A percentile compares a stretch with the other conserved stretches of the same genome.
These are phyloP conservation scores for Pristionchus maxplancki DNA, from an alignment of 2,888 invertebrate genomes.

Conservation along the genomic window DNA sequence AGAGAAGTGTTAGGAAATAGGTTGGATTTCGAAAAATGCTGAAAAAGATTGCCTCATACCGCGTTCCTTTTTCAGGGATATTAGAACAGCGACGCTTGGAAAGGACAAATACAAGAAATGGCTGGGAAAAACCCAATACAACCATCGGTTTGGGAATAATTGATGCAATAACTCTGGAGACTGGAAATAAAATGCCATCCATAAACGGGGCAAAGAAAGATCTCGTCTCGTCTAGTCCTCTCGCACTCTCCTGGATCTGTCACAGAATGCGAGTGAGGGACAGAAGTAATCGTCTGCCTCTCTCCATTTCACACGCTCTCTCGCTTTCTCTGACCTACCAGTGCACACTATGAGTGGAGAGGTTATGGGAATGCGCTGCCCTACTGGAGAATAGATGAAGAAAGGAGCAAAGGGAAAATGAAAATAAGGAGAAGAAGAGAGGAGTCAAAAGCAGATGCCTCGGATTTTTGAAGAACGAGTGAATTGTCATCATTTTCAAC, in stretches of 20 bases:
- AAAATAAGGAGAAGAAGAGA: not conserved
- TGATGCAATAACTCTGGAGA: no score
- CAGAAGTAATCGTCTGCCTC: not conserved
- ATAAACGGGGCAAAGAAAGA: not conserved
- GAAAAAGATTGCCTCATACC: no score
- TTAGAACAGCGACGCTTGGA: no score
- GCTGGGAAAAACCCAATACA: not conserved
- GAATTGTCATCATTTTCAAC: no score
- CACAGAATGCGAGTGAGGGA: not conserved
- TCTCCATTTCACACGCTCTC: not conserved
- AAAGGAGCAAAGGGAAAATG: not conserved
- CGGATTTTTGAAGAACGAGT: no score
- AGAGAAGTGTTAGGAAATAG: not conserved
- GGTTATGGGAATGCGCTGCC: no score
- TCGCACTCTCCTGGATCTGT: constrained; percentile 13
- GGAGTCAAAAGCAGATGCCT: not conserved
- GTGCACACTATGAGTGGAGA: no score
- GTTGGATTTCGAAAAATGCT: no score
- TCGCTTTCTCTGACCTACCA: not conserved
- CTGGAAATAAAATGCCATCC: no score
- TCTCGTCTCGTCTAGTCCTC: not conserved
- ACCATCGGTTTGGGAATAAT: no score
- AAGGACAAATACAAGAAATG: no score
- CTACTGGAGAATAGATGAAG: constrained; percentile 7
- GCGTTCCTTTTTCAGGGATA: no score